Percentiles rank a stretch among this genome's conserved stretches.
Conservation (phyloP, 1,140 invertebrate genomes). For the Pinna nobilis region DNA sequence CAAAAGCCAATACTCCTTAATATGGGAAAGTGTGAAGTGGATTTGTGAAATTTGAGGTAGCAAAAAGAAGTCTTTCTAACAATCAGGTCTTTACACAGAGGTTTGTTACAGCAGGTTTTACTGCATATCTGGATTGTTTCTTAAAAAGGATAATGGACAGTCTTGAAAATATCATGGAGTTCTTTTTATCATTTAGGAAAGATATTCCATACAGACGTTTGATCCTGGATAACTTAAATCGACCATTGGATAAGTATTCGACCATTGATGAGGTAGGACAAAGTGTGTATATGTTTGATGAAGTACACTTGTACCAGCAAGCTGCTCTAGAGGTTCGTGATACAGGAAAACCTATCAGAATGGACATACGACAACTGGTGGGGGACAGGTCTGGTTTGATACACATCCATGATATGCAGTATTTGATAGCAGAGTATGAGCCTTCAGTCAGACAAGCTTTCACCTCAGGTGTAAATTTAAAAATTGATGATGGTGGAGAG, state of each 20-base stretch:
- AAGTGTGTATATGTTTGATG: conserved; percentile 55
- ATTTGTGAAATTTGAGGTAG: too few relatives aligned
- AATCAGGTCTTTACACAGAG: too few relatives aligned
- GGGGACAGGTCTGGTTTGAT: conserved; percentile 62
- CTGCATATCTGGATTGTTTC: too few relatives aligned
- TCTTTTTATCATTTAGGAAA: conserved; percentile 10
- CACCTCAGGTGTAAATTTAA: conserved; percentile 61
- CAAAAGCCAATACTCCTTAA: too few relatives aligned
- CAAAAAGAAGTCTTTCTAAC: too few relatives aligned
- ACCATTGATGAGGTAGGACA: conserved; percentile 50
- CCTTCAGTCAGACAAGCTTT: conserved; percentile 54
- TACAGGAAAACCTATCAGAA: conserved; percentile 30
- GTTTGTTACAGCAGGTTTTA: too few relatives aligned
- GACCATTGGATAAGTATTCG: conserved; percentile 57
- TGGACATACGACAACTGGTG: conserved; percentile 47
- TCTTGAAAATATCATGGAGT: too few relatives aligned
- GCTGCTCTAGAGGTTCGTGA: conserved; percentile 56
- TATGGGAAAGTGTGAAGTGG: too few relatives aligned
- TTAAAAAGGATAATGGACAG: too few relatives aligned
- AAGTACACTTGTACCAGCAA: conserved; percentile 57
- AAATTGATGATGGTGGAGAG: conserved; percentile 57
- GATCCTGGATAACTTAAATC: conserved; percentile 54
- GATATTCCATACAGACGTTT: conserved; percentile 47
- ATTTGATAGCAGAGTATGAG: conserved; percentile 52
- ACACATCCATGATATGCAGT: conserved; percentile 55